These are phyloP conservation scores for Buceros bicornis DNA, from an alignment of 2,797 vertebrate species.

Conservation along the genomic window DNA sequence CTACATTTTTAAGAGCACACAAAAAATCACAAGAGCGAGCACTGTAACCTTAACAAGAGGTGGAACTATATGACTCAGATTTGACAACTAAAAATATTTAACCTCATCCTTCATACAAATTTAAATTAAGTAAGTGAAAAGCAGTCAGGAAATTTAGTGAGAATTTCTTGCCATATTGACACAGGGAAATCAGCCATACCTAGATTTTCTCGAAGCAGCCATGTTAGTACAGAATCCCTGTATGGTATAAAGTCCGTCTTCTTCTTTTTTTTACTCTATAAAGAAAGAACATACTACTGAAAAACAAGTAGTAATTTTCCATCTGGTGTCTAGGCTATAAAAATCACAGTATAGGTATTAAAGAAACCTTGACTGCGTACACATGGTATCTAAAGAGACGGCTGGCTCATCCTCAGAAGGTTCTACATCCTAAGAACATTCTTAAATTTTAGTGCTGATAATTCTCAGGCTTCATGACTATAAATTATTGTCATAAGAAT, in stretches of 20 bases:
- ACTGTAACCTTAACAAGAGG: background rate
- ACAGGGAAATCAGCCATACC: constrained; percentile 80
- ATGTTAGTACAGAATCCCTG: constrained; percentile 97
- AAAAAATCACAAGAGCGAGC: background rate
- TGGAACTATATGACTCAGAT: background rate
- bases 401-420: background rate
- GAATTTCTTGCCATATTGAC: background rate
- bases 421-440: too few relatives aligned
- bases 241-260: constrained; percentile 98
- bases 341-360: background rate
- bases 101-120: background rate
- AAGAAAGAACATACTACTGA: constrained; percentile 41
- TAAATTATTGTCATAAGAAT: background rate
- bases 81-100: background rate
- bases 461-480: background rate
- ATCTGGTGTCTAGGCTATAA: background rate
- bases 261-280: constrained; percentile 99
- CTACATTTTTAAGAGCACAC: background rate
- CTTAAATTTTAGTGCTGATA: background rate
- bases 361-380: background rate
- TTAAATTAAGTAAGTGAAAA: background rate
- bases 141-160: background rate
- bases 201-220: constrained; percentile 96
- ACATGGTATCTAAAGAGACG: background rate
- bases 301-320: background rate